A percentile compares a stretch with the other conserved stretches of the same genome.
These are phyloP conservation scores for Polia nebulosa DNA, from an alignment of 2,888 invertebrate genomes.

Conservation along the genomic window DNA sequence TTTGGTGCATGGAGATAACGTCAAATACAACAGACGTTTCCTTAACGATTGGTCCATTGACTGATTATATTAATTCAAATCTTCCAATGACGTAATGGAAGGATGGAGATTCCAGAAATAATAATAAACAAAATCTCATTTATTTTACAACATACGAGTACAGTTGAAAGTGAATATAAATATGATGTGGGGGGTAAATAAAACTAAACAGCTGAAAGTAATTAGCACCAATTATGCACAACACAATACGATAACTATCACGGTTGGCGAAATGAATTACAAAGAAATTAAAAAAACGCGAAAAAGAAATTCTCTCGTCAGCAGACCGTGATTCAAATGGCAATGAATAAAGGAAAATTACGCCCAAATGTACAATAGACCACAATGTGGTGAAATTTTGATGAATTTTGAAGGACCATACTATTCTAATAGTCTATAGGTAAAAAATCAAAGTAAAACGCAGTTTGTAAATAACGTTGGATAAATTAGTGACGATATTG, in stretches of 20 bases:
- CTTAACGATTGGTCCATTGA: slow-evolving; percentile 19
- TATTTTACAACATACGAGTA: slow-evolving; percentile 12
- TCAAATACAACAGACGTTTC: slow-evolving; percentile 25
- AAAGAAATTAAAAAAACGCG: background rate
- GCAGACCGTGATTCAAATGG: slow-evolving; percentile 44
- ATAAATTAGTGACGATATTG: slow-evolving; percentile 34
- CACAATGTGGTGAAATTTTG: slow-evolving; percentile 56
- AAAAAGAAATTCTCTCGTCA: slow-evolving; percentile 54
- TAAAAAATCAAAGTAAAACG: slow-evolving; percentile 42
- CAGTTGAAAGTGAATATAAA: slow-evolving; percentile 40
- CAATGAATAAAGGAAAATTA: slow-evolving; percentile 65
- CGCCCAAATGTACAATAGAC: slow-evolving; percentile 67
- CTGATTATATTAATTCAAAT: slow-evolving; percentile 35
- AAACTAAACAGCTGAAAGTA: slow-evolving; percentile 36
- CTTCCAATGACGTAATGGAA: slow-evolving; percentile 30
- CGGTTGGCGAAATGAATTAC: slow-evolving; percentile 12
- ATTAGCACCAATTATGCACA: slow-evolving; percentile 28
- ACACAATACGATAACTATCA: slow-evolving; percentile 21
- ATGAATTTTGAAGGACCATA: slow-evolving; percentile 48
- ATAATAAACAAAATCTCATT: slow-evolving; percentile 28
- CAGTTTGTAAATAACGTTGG: slow-evolving; percentile 63
- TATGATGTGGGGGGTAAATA: slow-evolving; percentile 7
- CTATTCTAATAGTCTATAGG: slow-evolving; percentile 41
- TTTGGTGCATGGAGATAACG: slow-evolving; percentile 14
- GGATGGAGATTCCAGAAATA: slow-evolving; percentile 23